phyloP scores from a whole-genome alignment of 2,113 vertebrate genomes.

The Eudyptes chrysolophus region DNA sequence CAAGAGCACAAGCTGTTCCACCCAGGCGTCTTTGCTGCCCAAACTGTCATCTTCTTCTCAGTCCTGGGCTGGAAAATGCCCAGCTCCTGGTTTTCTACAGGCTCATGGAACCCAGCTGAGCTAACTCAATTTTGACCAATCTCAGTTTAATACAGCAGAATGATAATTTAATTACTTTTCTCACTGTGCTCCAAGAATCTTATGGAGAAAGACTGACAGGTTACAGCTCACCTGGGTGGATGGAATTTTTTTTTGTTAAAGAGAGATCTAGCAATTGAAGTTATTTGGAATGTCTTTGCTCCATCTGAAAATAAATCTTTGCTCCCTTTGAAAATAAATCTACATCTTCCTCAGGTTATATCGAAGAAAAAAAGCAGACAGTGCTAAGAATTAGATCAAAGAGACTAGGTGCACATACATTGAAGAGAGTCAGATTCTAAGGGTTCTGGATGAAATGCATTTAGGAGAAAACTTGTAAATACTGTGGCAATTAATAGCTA shows the following conservation, averaged over 20 bases:
- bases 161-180: neutral
- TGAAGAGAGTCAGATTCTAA: neutral
- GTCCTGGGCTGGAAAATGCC: neutral
- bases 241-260: neutral
- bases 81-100: neutral
- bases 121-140: neutral
- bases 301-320: neutral
- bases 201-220: neutral
- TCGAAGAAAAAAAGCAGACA: neutral
- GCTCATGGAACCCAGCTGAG: neutral
- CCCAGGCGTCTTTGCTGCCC: neutral
- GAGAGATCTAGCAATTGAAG: neutral
- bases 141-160: neutral
- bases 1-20: neutral
- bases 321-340: neutral
- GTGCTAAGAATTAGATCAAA: neutral
- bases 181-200: neutral
- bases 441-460: neutral
- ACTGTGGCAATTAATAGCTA: neutral
- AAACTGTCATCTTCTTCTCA: neutral
- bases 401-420: neutral
- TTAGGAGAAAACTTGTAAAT: neutral
- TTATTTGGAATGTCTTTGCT: neutral
- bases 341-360: neutral
- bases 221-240: neutral